Base-by-base conservation (phyloP, 2,888 invertebrate species). In the Spilosoma lubricipeda region DNA sequence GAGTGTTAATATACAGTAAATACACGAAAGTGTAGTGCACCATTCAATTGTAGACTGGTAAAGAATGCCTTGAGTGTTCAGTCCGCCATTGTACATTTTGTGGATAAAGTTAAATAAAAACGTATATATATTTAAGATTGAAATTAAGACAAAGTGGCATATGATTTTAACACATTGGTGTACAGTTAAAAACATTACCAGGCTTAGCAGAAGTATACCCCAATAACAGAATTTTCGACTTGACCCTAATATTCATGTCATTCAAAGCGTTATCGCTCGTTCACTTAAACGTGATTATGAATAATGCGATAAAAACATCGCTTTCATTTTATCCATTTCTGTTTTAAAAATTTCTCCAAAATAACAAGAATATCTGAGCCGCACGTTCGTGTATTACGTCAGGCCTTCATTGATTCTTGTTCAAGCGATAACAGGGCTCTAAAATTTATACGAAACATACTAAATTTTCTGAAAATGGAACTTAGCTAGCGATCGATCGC, bases 361-460 rank as follows among this genome's bases (percentile, higher is more conserved):
- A 59, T 67, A 72, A 59, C 59, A 67, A 45, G 72, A 59, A 33
- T 59, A 23, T n/a, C n/a, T 45, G 30, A 65, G 65, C 39, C 20
- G 39, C 39, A 52, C 36, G 18, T 52, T 69, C 39, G 59, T 68
- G 30, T 64, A 66, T 56, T 59, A 65, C 52, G 30, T 56, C 59
- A 67, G 36, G 45, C 45, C 63, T 48, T 66, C 33, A 67, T 56
- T 45, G 70, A 63, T 15, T 20, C 45, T 59, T 63, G 65, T 56
- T 70, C 30, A 56, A 52, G 1, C 66, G 66, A 70, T 70, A 70
- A 59, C 66, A 59, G 67, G 67, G 59, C 59, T 45, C 45, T 4
- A 36, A 39, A 67, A 74, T 74, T 67, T 67, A 70, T 70, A 67
- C 48, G 65, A 11, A 52, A 30, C 42, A 59, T 23, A 65, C 65